These are phyloP conservation scores for Henricia sp. DNA, from an alignment of 53 echinoderm and acorn worm genomes.

Conservation along the genomic window DNA sequence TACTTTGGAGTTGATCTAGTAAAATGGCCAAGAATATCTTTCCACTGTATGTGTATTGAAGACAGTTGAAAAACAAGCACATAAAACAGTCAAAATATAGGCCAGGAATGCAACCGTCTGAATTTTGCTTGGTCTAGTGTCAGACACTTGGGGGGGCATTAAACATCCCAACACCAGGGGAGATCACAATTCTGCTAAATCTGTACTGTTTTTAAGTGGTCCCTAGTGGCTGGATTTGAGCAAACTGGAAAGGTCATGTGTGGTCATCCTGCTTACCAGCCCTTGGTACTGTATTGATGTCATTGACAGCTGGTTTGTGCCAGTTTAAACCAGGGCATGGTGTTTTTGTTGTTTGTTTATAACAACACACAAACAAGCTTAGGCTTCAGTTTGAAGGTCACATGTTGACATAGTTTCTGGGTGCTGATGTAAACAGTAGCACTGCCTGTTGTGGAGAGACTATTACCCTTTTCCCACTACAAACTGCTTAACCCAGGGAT, in stretches of 20 bases:
- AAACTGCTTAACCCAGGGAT: too few relatives aligned
- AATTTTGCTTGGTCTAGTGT: background rate
- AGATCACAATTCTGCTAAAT: slow-evolving; percentile 31
- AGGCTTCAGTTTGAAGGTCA: too few relatives aligned
- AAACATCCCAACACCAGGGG: too few relatives aligned
- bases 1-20: background rate
- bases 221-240: slow-evolving; percentile 4
- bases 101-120: slow-evolving; percentile 11
- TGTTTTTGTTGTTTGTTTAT: slow-evolving; percentile 3
- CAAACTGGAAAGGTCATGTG: background rate
- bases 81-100: slow-evolving; percentile 26
- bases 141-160: background rate
- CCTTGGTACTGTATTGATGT: background rate
- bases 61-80: slow-evolving; percentile 6
- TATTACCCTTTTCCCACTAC: too few relatives aligned
- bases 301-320: background rate
- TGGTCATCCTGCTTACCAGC: background rate
- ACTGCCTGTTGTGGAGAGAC: too few relatives aligned
- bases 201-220: slow-evolving; percentile 21
- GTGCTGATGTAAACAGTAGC: too few relatives aligned
- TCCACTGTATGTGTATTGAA: background rate
- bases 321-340: background rate
- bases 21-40: background rate
- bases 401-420: too few relatives aligned
- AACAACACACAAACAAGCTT: slow-evolving; percentile 14